Evolutionary conservation across 2,888 invertebrate genomes (phyloP), one percentile per base, ranked within the genome.

Genomic region (Siphlonurus alternatus): DNA sequence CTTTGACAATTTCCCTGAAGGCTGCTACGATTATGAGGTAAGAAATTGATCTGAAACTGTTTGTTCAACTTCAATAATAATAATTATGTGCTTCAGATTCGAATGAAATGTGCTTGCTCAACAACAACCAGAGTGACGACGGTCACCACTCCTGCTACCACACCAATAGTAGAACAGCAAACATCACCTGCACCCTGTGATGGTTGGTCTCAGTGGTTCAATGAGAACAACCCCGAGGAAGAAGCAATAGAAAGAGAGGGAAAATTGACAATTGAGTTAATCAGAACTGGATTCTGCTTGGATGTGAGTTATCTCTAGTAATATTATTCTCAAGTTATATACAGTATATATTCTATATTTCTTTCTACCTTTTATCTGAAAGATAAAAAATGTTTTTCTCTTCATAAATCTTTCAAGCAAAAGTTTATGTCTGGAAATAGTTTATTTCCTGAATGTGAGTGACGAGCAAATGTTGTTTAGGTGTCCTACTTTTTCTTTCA

Each of bases 121-220:
- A 38, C 38, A 38, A 38, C 38, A 15, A 38, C 38, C 38, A 38
- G 38, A 38, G 38, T 38, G 15, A 15, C n/a, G n/a, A n/a, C 5
- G 15, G 38, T 38, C 5, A 38, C 38, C 5, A 38, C 38, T 38
- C 38, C 38, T 10, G 15, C 15, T 15, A 10, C 38, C 15, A 38
- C 15, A 38, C 38, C 5, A 38, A n/a, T n/a, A n/a, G n/a, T n/a
- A 68, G 71, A 25, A 67, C 68, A 60, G 65, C 70, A 53, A 69
- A 70, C 63, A 65, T 66, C 25, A 63, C 66, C 65, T 64, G 68
- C 63, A 60, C 65, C 64, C 65, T 70, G 70, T 62, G 66, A 68
- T 5, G 67, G 65, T 25, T 72, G 71, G 71, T 71, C 72, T 2
- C 66, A 68, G 1, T 72, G 72, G 72, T 70, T 71, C 60, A 72